A percentile compares a stretch with the other conserved stretches of the same genome.
phyloP scores from a whole-genome alignment of 2,888 invertebrate species.

The Agrilus mali region DNA sequence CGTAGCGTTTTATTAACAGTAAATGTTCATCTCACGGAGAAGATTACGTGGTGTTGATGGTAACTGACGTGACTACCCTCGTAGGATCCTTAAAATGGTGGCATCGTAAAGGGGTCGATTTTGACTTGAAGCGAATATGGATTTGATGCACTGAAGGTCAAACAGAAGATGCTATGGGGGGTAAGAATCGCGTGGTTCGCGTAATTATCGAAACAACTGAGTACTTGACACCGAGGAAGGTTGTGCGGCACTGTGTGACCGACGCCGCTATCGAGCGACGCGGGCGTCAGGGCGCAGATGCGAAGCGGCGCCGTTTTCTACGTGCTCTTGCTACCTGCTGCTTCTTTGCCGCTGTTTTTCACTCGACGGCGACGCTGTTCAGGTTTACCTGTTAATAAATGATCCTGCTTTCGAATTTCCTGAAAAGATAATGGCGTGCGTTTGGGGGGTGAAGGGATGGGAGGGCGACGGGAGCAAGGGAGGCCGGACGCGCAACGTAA shows the following conservation, averaged over 20 bases:
- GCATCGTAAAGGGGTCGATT: too few species aligned
- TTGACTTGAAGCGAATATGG: too few species aligned
- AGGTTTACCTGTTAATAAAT: constrained; percentile 25
- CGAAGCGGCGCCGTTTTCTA: constrained; percentile 27
- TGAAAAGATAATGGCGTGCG: constrained; percentile 1
- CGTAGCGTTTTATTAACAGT: too few species aligned
- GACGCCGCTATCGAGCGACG: constrained; percentile 33
- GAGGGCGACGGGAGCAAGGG: too few species aligned
- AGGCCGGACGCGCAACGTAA: too few species aligned
- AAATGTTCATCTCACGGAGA: too few species aligned
- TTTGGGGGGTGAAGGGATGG: too few species aligned
- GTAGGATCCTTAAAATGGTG: too few species aligned
- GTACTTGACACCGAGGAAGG: constrained; percentile 32
- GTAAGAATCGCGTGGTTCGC: constrained; percentile 11
- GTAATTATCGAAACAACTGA: constrained; percentile 23
- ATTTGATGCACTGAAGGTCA: too few species aligned
- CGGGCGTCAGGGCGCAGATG: constrained; percentile 30
- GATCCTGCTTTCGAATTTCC: constrained; percentile 25
- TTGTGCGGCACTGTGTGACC: constrained; percentile 32
- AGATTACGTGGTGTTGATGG: too few species aligned
- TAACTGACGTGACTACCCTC: too few species aligned
- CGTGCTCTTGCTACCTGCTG: constrained; percentile 31
- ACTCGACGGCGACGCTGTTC: constrained; percentile 14
- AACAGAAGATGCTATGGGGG: not conserved
- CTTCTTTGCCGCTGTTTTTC: constrained; percentile 22